Conservation (phyloP, 2,113 vertebrate genomes). For the Naja naja region DNA sequence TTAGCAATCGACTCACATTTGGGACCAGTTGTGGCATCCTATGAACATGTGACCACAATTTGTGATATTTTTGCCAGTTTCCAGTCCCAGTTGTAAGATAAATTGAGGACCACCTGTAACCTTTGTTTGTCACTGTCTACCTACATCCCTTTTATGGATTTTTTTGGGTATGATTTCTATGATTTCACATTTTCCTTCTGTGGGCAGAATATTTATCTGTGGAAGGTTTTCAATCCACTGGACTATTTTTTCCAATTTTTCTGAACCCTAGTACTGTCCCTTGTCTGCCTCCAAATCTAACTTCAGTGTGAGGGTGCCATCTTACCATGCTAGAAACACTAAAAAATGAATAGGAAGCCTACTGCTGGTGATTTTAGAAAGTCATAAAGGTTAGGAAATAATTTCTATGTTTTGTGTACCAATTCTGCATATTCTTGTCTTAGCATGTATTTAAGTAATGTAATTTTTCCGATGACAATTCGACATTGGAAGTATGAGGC, state of each 20-base stretch:
- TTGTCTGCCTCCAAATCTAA: neutral
- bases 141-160: neutral
- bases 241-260: neutral
- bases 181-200: neutral
- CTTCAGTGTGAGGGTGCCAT: neutral
- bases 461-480: neutral
- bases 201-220: neutral
- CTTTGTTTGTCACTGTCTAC: neutral
- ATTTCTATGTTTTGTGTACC: neutral
- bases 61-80: no score
- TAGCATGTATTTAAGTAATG: neutral
- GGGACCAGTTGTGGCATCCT: no score
- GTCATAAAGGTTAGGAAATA: neutral
- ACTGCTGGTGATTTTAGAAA: neutral
- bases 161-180: neutral
- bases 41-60: no score
- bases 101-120: no score
- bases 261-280: neutral
- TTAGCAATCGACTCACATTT: no score
- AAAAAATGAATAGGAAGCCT: neutral
- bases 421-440: neutral
- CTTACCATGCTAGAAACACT: neutral
- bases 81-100: no score
- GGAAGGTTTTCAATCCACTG: neutral
- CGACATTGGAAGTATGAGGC: neutral